Percentiles rank a stretch among this genome's conserved stretches.
Evolutionary conservation across 2,113 vertebrate genomes (phyloP).

Genomic region (Phaethornis superciliosus): DNA sequence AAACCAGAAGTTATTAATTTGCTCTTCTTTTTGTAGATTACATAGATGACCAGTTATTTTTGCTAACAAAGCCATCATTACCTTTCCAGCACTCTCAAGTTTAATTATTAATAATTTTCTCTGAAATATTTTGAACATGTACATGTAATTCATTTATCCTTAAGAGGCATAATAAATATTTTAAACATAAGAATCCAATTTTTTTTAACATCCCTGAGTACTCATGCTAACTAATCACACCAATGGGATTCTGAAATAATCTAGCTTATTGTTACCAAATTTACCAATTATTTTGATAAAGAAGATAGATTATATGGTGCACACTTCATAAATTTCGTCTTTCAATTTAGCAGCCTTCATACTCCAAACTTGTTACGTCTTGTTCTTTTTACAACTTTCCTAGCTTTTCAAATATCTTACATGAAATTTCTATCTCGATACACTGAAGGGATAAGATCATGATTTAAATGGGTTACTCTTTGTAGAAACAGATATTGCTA

Average conservation of each 20-base stretch:
- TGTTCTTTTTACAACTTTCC: not conserved
- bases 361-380: not conserved
- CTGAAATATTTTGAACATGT: not conserved
- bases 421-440: not conserved
- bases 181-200: too few relatives aligned
- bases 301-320: not conserved
- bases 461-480: not conserved
- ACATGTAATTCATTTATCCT: not conserved
- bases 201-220: not conserved
- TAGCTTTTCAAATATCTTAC: not conserved
- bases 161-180: not conserved
- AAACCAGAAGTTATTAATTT: not conserved
- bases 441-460: not conserved
- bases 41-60: not conserved
- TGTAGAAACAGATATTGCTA: not conserved
- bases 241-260: not conserved
- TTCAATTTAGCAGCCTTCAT: not conserved
- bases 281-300: not conserved
- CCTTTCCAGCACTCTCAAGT: not conserved
- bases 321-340: not conserved
- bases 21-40: not conserved
- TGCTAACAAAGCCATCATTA: not conserved
- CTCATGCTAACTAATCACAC: not conserved
- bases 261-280: not conserved
- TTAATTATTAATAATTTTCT: not conserved